Evolutionary conservation across 1,140 invertebrate genomes (phyloP).

Genomic region (Diuraphis noxia): DNA sequence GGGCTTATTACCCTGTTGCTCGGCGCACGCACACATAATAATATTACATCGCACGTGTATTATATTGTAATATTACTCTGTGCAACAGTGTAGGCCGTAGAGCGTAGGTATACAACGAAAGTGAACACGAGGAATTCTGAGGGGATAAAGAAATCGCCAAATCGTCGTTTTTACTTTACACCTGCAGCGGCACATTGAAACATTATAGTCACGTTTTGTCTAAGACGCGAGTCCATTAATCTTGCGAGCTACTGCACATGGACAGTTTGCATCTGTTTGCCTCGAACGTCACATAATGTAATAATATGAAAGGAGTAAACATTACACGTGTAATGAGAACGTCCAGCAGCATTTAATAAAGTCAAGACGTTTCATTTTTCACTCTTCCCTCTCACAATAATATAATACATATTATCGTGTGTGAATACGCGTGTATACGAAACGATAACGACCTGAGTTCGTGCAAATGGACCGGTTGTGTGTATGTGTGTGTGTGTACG

Average conservation of each 20-base stretch:
- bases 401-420: neutral
- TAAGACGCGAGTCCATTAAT: conserved; percentile 36
- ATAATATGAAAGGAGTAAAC: conserved; percentile 49
- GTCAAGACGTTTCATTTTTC: conserved; percentile 49
- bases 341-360: conserved; percentile 45
- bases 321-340: conserved; percentile 48
- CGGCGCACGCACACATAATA: neutral
- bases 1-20: neutral
- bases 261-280: conserved; percentile 54
- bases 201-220: conserved; percentile 15
- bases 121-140: conserved; percentile 40
- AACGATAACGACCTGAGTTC: conserved; percentile 17
- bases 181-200: neutral
- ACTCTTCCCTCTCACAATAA: neutral
- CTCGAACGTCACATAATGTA: neutral
- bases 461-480: conserved; percentile 34
- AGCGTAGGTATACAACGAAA: neutral
- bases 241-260: neutral
- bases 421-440: neutral
- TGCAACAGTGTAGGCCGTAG: neutral
- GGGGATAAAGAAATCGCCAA: neutral
- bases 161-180: conserved; percentile 29
- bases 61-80: neutral
- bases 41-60: neutral
- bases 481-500: neutral